These are phyloP conservation scores for Oligia strigilis DNA, from an alignment of 2,888 invertebrate genomes.

Conservation along the genomic window DNA sequence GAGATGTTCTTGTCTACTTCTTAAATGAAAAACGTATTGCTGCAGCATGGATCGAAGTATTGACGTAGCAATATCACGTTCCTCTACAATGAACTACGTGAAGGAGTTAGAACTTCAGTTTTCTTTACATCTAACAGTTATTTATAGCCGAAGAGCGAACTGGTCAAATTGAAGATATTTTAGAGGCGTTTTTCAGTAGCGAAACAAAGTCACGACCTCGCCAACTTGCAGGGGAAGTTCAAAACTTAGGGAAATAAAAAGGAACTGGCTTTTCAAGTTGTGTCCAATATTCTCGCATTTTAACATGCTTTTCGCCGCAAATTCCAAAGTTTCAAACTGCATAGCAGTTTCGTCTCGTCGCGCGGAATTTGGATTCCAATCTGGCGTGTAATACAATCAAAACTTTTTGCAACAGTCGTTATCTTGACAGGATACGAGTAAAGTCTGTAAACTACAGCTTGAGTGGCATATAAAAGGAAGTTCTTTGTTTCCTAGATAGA, in stretches of 20 bases:
- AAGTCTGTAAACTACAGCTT: constrained; percentile 38
- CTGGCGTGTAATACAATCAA: constrained; percentile 48
- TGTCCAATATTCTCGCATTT: constrained; percentile 21
- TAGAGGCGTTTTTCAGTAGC: neutral
- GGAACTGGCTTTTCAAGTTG: neutral
- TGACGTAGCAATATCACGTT: constrained; percentile 48
- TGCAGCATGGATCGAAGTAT: constrained; percentile 19
- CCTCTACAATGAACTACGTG: constrained; percentile 47
- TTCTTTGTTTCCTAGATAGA: constrained; percentile 43
- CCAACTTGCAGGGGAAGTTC: neutral
- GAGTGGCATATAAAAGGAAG: constrained; percentile 41
- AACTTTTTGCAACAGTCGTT: constrained; percentile 48
- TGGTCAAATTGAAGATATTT: constrained; percentile 7
- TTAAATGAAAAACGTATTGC: constrained; percentile 39
- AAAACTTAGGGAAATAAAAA: constrained; percentile 5
- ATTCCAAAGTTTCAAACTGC: constrained; percentile 36
- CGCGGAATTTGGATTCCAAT: constrained; percentile 38
- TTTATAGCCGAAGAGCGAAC: constrained; percentile 34
- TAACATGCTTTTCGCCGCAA: constrained; percentile 11
- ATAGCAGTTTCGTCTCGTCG: constrained; percentile 36
- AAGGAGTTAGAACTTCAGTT: constrained; percentile 40
- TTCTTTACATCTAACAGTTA: constrained; percentile 41
- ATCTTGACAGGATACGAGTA: constrained; percentile 40
- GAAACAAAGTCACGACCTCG: constrained; percentile 1
- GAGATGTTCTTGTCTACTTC: constrained; percentile 21